Conservation (phyloP, 2,888 invertebrate species). For the Adineta ricciae region DNA sequence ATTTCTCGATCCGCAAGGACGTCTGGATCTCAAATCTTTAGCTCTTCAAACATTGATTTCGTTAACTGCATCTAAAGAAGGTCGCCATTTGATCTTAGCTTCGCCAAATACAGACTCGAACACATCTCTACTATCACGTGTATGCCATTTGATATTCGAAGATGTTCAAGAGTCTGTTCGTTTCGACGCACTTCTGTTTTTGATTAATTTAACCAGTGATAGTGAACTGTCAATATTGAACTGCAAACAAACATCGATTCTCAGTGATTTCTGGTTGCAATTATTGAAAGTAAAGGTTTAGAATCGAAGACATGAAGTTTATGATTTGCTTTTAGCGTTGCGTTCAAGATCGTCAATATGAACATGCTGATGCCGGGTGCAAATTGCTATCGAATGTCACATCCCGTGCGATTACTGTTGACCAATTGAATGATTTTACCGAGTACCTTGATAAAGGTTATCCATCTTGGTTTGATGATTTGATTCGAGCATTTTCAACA, state of each 20-base stretch:
- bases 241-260: not conserved
- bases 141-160: slow-evolving; percentile 38
- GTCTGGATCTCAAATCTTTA: slow-evolving; percentile 64
- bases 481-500: slow-evolving; percentile 63
- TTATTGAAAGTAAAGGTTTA: not conserved
- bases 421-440: slow-evolving; percentile 44
- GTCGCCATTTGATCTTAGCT: slow-evolving; percentile 18
- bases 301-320: no score
- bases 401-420: slow-evolving; percentile 57
- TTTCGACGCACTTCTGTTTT: slow-evolving; percentile 61
- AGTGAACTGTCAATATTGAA: slow-evolving; percentile 40
- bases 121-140: not conserved
- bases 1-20: slow-evolving; percentile 59
- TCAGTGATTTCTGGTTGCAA: not conserved
- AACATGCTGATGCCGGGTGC: slow-evolving; percentile 63
- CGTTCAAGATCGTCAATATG: slow-evolving; percentile 23
- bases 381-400: slow-evolving; percentile 67
- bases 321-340: not conserved
- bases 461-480: slow-evolving; percentile 45
- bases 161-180: slow-evolving; percentile 59
- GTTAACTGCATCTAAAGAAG: slow-evolving; percentile 24
- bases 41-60: slow-evolving; percentile 59
- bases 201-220: slow-evolving; percentile 67
- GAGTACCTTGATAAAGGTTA: slow-evolving; percentile 49
- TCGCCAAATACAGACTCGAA: not conserved